Evolutionary conservation across 2,113 vertebrate species (phyloP).

Genomic region (Notothenia coriiceps): DNA sequence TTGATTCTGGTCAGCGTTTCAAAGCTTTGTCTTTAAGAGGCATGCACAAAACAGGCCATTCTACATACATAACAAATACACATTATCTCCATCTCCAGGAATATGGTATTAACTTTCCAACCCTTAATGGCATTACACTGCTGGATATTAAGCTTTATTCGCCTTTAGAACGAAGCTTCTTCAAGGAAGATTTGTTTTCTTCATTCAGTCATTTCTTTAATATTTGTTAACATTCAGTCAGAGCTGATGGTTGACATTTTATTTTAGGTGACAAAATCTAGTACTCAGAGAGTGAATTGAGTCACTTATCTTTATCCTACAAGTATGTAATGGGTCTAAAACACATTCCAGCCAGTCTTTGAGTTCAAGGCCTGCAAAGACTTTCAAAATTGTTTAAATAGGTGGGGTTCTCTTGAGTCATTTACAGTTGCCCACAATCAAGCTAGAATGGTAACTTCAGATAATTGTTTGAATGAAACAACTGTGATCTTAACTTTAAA

Average conservation of each 20-base stretch:
- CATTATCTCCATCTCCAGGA: background rate
- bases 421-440: background rate
- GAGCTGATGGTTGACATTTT: background rate
- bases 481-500: background rate
- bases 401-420: constrained; percentile 13
- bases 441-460: constrained; percentile 1
- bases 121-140: background rate
- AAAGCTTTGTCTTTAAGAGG: background rate
- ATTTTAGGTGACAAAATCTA: background rate
- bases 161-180: background rate
- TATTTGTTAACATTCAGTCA: background rate
- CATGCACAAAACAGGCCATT: background rate
- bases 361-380: background rate
- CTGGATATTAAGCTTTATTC: background rate
- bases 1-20: constrained; percentile 1
- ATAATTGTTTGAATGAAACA: background rate
- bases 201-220: background rate
- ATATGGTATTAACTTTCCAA: background rate
- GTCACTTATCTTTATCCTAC: constrained; percentile 4
- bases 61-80: background rate
- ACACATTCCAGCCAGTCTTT: constrained; percentile 47
- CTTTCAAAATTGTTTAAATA: background rate
- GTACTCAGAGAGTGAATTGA: background rate
- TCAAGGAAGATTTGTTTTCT: background rate
- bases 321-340: background rate